These are phyloP conservation scores for Mastacembelus armatus DNA, from an alignment of 2,797 vertebrate genomes.

Conservation along the genomic window DNA sequence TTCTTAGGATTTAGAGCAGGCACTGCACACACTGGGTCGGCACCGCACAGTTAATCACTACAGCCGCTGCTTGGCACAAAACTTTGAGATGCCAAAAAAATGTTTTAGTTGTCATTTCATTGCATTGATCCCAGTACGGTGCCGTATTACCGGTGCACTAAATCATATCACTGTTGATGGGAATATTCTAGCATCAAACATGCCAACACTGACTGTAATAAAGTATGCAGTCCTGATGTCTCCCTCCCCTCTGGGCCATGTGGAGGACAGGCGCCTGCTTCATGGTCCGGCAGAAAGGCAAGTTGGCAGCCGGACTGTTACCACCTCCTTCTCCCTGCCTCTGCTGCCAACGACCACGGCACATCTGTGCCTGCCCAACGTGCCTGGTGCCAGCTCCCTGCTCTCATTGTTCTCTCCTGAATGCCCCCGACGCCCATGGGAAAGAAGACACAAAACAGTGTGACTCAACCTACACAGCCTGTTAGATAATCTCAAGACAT, in stretches of 20 bases:
- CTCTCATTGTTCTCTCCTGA: conserved; percentile 72
- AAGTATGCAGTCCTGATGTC: conserved; percentile 18
- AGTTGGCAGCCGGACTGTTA: conserved; percentile 58
- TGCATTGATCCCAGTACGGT: conserved; percentile 34
- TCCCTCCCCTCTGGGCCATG: conserved; percentile 31
- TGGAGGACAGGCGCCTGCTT: conserved; percentile 66
- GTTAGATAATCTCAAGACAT: conserved; percentile 73
- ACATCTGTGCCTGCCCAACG: conserved; percentile 73
- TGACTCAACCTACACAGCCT: conserved; percentile 64
- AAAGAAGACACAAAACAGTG: conserved; percentile 55
- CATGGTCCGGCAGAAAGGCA: conserved; percentile 54
- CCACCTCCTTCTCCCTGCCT: conserved; percentile 46
- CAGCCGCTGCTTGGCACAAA: conserved; percentile 46
- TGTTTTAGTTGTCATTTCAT: conserved; percentile 28
- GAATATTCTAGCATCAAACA: conserved; percentile 32
- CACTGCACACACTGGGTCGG: conserved; percentile 5
- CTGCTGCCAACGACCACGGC: conserved; percentile 68
- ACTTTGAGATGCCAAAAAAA: conserved; percentile 22
- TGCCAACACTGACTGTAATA: conserved; percentile 17
- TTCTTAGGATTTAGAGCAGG: conserved; percentile 63
- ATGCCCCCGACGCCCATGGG: conserved; percentile 71
- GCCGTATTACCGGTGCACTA: conserved; percentile 6
- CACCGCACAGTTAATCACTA: conserved; percentile 42
- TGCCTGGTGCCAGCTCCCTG: conserved; percentile 61
- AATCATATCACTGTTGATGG: conserved; percentile 4